Evolutionary conservation across 1,140 invertebrate genomes (phyloP).

Genomic region (Drosophila nigromelanica): DNA sequence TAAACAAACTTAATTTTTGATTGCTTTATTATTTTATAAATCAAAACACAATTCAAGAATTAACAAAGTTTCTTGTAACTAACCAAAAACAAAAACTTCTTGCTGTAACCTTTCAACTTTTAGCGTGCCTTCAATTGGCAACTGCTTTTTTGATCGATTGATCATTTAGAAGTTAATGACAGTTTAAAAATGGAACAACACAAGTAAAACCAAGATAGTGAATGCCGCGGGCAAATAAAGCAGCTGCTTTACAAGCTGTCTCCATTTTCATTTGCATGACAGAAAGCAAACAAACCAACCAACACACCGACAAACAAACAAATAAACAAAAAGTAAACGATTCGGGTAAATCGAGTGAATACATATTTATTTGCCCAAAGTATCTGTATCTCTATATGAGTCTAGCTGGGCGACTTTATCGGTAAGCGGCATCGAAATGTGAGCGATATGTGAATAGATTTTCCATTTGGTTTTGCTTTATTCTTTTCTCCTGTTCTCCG

Average conservation of each 20-base stretch:
- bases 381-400: slow-evolving; percentile 48
- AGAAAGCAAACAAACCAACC: slow-evolving; percentile 41
- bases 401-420: slow-evolving; percentile 56
- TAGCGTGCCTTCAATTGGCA: too few species aligned
- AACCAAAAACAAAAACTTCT: too few species aligned
- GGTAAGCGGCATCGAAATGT: slow-evolving; percentile 73
- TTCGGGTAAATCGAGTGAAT: slow-evolving; percentile 60
- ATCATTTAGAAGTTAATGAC: slow-evolving; percentile 27
- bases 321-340: slow-evolving; percentile 12
- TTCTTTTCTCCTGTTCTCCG: too few species aligned
- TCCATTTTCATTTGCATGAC: slow-evolving; percentile 72
- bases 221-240: slow-evolving; percentile 20
- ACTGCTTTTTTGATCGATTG: too few species aligned
- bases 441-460: slow-evolving; percentile 70
- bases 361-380: slow-evolving; percentile 78
- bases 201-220: slow-evolving; percentile 14
- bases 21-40: too few species aligned
- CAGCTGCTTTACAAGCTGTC: slow-evolving; percentile 36
- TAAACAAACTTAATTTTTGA: too few species aligned
- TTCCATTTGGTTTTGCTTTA: slow-evolving; percentile 40
- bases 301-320: slow-evolving; percentile 41
- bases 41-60: too few species aligned
- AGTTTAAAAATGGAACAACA: slow-evolving; percentile 9
- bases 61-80: too few species aligned
- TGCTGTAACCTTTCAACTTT: too few species aligned